Evolutionary conservation across 2,888 invertebrate genomes (phyloP).

Genomic region (Lycocerus yunnanus): DNA sequence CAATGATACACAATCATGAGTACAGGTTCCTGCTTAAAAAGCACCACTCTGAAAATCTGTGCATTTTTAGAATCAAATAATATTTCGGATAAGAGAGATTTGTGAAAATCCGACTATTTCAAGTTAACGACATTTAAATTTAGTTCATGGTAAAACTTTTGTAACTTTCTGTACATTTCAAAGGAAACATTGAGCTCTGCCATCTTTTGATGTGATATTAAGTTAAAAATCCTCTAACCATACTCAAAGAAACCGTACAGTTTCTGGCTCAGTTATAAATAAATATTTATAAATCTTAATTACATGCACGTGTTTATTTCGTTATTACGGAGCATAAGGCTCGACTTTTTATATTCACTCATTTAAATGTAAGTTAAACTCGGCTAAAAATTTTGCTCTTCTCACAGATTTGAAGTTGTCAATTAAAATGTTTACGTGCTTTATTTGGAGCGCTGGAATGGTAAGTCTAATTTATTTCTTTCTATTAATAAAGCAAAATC

Average conservation of each 20-base stretch:
- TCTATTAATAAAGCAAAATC: not conserved
- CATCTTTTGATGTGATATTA: not conserved
- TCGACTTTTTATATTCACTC: not conserved
- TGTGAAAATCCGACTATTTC: too few relatives aligned
- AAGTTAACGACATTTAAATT: too few relatives aligned
- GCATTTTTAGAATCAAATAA: too few relatives aligned
- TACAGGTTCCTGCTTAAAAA: too few relatives aligned
- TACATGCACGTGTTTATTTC: not conserved
- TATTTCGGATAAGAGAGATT: too few relatives aligned
- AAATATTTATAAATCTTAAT: conserved; percentile 1
- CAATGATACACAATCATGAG: too few relatives aligned
- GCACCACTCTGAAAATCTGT: too few relatives aligned
- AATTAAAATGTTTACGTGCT: not conserved
- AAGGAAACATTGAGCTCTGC: not conserved
- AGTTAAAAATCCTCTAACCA: not conserved
- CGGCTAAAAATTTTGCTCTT: not conserved
- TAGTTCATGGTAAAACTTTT: too few relatives aligned
- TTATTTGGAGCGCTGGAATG: not conserved
- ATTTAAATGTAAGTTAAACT: not conserved
- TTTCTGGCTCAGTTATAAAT: not conserved
- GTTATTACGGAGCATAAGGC: not conserved
- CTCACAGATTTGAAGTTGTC: not conserved
- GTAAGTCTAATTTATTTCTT: not conserved
- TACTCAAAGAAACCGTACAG: not conserved
- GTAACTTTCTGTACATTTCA: not conserved